Conservation (phyloP, 2,888 invertebrate species). For the Amblyjoppa fuscipennis region DNA sequence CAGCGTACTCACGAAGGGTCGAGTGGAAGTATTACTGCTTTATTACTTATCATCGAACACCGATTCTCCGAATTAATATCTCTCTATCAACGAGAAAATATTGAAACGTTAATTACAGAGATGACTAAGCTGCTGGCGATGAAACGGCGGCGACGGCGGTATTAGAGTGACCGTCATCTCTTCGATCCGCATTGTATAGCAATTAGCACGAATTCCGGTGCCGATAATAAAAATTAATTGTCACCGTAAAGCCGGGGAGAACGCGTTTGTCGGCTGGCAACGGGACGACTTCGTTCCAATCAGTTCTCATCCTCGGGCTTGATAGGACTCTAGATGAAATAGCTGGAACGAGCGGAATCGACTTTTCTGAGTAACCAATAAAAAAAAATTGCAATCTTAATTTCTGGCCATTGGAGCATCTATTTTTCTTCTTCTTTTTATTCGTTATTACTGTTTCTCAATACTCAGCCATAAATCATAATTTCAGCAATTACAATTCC, state of each 20-base stretch:
- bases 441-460: not conserved
- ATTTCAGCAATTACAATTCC: not conserved
- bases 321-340: not conserved
- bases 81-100: conserved; percentile 60
- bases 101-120: conserved; percentile 65
- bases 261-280: conserved; percentile 60
- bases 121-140: conserved; percentile 63
- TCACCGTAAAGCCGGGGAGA: conserved; percentile 56
- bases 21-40: not conserved
- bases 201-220: conserved; percentile 76
- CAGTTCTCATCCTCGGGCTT: conserved; percentile 22
- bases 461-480: not conserved
- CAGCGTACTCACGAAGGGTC: not conserved
- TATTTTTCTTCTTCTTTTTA: not conserved
- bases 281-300: conserved; percentile 44
- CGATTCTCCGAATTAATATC: conserved; percentile 60
- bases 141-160: conserved; percentile 45
- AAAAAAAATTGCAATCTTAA: conserved; percentile 5
- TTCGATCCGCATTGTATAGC: conserved; percentile 74
- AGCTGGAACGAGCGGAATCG: conserved; percentile 20
- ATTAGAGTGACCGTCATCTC: conserved; percentile 48
- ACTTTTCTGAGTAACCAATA: conserved; percentile 25
- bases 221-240: conserved; percentile 78
- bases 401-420: not conserved
- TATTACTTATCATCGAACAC: conserved; percentile 21